Conservation (phyloP, 2,888 invertebrate genomes). For the Cylindroiulus punctatus region DNA sequence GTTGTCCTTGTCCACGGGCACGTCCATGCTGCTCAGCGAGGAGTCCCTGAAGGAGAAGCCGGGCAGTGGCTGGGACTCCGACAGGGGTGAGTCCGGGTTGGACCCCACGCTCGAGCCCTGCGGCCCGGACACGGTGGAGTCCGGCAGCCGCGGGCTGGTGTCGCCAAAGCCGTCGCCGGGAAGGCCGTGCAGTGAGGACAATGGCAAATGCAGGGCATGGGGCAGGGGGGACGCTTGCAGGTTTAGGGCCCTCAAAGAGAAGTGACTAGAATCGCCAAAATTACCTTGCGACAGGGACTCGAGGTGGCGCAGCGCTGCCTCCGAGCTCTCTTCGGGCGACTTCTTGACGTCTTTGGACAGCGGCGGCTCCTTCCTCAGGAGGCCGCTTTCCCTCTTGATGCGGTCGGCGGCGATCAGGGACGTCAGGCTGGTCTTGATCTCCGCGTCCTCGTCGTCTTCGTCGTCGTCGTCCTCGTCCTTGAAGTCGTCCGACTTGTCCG, state of each 20-base stretch:
- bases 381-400: conserved; percentile 58
- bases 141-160: conserved; percentile 69
- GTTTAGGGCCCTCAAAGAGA: conserved; percentile 64
- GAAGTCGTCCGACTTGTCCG: conserved; percentile 61
- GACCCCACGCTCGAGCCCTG: conserved; percentile 57
- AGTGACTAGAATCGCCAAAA: conserved; percentile 69
- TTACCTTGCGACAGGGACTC: conserved; percentile 83
- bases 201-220: conserved; percentile 60
- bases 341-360: conserved; percentile 49
- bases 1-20: conserved; percentile 91
- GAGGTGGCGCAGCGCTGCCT: conserved; percentile 79
- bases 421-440: conserved; percentile 60
- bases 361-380: not conserved
- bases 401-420: conserved; percentile 51
- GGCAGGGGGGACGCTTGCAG: conserved; percentile 57
- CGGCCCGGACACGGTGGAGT: conserved; percentile 67
- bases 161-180: conserved; percentile 64
- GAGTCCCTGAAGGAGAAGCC: conserved; percentile 61
- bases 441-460: conserved; percentile 61
- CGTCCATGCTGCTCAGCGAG: conserved; percentile 70
- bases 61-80: conserved; percentile 60
- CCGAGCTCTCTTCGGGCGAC: conserved; percentile 68
- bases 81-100: conserved; percentile 60
- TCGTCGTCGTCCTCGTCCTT: conserved; percentile 61
- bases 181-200: conserved; percentile 59